phyloP scores from a whole-genome alignment of 1,140 invertebrate genomes.

The Tetranychus cinnabarinus region DNA sequence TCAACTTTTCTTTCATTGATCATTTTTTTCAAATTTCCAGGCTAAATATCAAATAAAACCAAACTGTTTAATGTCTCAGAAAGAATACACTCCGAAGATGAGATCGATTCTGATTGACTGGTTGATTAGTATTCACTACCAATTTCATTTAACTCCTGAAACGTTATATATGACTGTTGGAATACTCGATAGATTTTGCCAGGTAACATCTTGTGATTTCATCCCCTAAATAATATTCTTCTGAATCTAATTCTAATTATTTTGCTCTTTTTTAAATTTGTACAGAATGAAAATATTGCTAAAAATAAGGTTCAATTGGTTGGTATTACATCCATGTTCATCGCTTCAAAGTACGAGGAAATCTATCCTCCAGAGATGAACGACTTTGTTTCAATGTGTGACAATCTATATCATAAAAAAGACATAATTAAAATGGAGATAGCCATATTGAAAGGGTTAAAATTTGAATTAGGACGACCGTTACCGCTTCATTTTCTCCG shows the following conservation, averaged over 20 bases:
- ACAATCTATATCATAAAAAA: slow-evolving; percentile 5
- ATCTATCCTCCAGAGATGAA: slow-evolving; percentile 89
- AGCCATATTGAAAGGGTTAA: slow-evolving; percentile 34
- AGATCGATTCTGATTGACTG: slow-evolving; percentile 69
- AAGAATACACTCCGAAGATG: slow-evolving; percentile 53
- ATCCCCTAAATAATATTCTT: neutral
- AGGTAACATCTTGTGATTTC: slow-evolving; percentile 28
- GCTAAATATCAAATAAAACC: slow-evolving; percentile 5
- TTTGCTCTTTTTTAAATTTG: slow-evolving; percentile 15
- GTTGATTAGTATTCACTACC: slow-evolving; percentile 71
- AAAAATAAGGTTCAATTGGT: slow-evolving; percentile 58
- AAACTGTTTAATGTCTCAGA: slow-evolving; percentile 10
- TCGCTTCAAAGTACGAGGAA: slow-evolving; percentile 90
- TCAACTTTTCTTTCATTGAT: neutral
- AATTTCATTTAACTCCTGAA: slow-evolving; percentile 67
- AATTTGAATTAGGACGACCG: slow-evolving; percentile 59
- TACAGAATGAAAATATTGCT: slow-evolving; percentile 27
- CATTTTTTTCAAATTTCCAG: slow-evolving; percentile 2
- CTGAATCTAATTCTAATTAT: neutral
- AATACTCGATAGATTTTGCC: slow-evolving; percentile 71
- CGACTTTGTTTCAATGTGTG: slow-evolving; percentile 30
- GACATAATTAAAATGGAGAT: slow-evolving; percentile 11
- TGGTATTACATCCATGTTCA: slow-evolving; percentile 74
- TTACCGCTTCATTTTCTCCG: slow-evolving; percentile 67
- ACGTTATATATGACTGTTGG: slow-evolving; percentile 69